Conservation (phyloP, 30 jellyfish, hydroid and myxozoan genomes). For the Sanderia malayensis region DNA sequence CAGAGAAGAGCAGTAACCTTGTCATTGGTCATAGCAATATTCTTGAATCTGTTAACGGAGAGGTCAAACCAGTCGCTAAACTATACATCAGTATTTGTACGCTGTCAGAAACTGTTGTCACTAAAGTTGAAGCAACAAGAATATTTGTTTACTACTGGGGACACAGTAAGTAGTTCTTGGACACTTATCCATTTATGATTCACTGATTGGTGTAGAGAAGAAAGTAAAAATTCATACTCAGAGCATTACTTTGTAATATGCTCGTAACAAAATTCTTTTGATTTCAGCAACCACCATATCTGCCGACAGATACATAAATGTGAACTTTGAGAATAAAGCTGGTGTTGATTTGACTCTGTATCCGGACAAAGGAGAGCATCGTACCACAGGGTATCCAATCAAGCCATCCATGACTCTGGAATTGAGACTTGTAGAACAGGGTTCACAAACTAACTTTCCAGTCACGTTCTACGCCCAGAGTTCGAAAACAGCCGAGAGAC, state of each 20-base stretch:
- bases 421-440: conserved; percentile 90
- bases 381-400: conserved; percentile 85
- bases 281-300: conserved; percentile 82
- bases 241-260: no score
- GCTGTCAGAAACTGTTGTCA: conserved; percentile 64
- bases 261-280: no score
- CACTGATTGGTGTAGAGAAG: no score
- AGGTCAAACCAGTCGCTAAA: conserved; percentile 24
- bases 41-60: conserved; percentile 25
- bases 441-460: conserved; percentile 96
- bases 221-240: no score
- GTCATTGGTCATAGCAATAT: conserved; percentile 68
- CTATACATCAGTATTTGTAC: conserved; percentile 57
- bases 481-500: conserved; percentile 53
- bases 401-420: conserved; percentile 89
- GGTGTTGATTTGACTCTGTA: conserved; percentile 76
- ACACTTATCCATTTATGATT: no score
- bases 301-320: conserved; percentile 90
- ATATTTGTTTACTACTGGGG: conserved; percentile 89
- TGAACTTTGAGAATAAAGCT: conserved; percentile 96
- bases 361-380: conserved; percentile 99
- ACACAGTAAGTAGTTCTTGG: conserved; percentile 73
- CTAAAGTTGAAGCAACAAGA: conserved; percentile 79
- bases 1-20: conserved; percentile 74
- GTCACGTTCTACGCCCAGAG: conserved; percentile 85